Conservation (phyloP, 2,113 vertebrate species). For the Blennius ocellaris region DNA sequence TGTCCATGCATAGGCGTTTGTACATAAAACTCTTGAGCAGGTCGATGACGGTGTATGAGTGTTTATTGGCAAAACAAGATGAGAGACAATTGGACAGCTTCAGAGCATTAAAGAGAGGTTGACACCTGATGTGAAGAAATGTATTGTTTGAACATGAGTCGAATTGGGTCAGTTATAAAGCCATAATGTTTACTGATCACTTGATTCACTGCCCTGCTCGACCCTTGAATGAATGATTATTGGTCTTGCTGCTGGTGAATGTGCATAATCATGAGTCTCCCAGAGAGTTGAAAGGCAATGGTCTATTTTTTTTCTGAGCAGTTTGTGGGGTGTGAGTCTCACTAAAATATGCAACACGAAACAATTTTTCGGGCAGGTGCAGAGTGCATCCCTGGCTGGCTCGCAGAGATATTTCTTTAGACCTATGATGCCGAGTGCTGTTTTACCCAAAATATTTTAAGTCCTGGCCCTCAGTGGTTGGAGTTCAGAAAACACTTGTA, state of each 20-base stretch:
- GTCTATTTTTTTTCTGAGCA: constrained; percentile 8
- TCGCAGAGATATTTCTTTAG: constrained; percentile 18
- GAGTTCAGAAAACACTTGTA: constrained; percentile 28
- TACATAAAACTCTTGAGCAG: neutral
- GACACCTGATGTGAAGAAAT: neutral
- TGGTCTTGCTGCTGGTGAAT: neutral
- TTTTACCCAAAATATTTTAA: constrained; percentile 41
- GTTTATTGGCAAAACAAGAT: neutral
- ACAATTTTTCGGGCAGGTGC: constrained; percentile 31
- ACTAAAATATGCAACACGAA: neutral
- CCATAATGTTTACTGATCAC: neutral
- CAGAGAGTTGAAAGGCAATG: neutral
- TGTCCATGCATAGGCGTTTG: neutral
- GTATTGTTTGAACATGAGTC: neutral
- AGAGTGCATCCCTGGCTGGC: constrained; percentile 30
- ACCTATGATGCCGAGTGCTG: constrained; percentile 19
- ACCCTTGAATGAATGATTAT: neutral
- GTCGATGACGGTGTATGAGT: neutral
- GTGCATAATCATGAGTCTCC: neutral
- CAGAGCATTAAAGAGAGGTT: neutral
- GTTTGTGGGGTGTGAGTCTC: neutral
- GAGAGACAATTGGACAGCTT: neutral
- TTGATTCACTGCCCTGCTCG: neutral
- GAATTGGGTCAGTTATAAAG: neutral
- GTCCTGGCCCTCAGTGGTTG: constrained; percentile 36